A percentile compares a stretch with the other conserved stretches of the same genome.
Evolutionary conservation across 1,140 invertebrate species (phyloP).

Genomic region (silkworm (Bombyx mori)): DNA sequence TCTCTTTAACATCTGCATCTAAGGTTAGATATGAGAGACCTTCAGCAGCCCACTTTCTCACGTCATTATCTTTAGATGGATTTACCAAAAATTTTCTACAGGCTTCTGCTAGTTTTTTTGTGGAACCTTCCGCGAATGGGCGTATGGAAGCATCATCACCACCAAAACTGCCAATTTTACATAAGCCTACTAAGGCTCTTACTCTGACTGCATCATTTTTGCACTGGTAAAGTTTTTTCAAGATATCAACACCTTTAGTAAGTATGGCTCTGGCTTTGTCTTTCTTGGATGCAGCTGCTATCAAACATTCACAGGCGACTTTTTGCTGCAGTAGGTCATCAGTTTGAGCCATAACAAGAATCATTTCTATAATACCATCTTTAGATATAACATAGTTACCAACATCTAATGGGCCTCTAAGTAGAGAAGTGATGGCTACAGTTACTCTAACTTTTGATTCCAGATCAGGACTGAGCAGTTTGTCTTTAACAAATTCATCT

Average conservation of each 20-base stretch:
- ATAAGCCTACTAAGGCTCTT: slow-evolving; percentile 93
- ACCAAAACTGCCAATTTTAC: slow-evolving; percentile 95
- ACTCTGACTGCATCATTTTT: slow-evolving; percentile 92
- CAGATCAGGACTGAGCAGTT: slow-evolving; percentile 86
- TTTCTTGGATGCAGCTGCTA: slow-evolving; percentile 97
- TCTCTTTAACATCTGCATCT: slow-evolving; percentile 99
- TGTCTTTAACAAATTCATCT: slow-evolving; percentile 91
- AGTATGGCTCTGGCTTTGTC: slow-evolving; percentile 96
- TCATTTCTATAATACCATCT: slow-evolving; percentile 96
- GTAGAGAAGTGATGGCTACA: slow-evolving; percentile 90
- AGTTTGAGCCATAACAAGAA: slow-evolving; percentile 95
- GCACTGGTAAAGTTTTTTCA: slow-evolving; percentile 94
- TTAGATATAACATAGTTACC: slow-evolving; percentile 93
- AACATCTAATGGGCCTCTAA: slow-evolving; percentile 93
- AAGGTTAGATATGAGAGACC: slow-evolving; percentile 97
- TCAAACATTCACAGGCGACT: slow-evolving; percentile 95
- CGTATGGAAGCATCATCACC: slow-evolving; percentile 95
- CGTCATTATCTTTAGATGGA: slow-evolving; percentile 86
- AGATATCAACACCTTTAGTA: slow-evolving; percentile 91
- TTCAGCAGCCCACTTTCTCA: slow-evolving; percentile 96
- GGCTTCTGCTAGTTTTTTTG: slow-evolving; percentile 92
- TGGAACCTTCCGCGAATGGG: slow-evolving; percentile 96
- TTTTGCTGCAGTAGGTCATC: slow-evolving; percentile 89
- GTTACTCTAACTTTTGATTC: slow-evolving; percentile 92
- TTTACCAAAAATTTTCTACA: slow-evolving; percentile 93